Percentiles rank a stretch among this genome's conserved stretches.
Conservation (phyloP, 1,140 invertebrate genomes). For the Procambarus clarkii region DNA sequence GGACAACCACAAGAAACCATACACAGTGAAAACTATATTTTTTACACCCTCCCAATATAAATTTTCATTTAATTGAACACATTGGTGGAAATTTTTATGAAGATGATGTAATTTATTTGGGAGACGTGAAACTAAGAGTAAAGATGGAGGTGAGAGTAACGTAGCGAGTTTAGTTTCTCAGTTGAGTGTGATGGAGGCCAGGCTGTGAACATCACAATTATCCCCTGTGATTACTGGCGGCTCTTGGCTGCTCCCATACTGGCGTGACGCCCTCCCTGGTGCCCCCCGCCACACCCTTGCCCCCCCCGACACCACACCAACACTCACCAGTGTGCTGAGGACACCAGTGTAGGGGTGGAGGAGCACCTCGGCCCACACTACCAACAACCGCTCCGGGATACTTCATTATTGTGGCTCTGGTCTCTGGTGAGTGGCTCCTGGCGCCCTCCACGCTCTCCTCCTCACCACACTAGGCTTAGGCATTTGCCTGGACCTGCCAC, state of each 20-base stretch:
- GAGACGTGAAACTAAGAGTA: background rate
- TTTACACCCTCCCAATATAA: background rate
- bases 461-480: too few relatives aligned
- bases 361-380: too few relatives aligned
- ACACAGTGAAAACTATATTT: background rate
- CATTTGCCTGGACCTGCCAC: too few relatives aligned
- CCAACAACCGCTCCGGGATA: too few relatives aligned
- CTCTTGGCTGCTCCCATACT: background rate
- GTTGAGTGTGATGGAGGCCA: slow-evolving; percentile 12
- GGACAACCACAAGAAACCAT: slow-evolving; percentile 18
- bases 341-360: too few relatives aligned
- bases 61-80: background rate
- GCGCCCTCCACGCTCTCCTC: too few relatives aligned
- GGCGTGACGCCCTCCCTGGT: too few relatives aligned
- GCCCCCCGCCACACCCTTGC: too few relatives aligned
- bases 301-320: too few relatives aligned
- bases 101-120: background rate
- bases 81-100: background rate
- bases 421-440: too few relatives aligned
- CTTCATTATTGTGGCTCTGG: too few relatives aligned
- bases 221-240: slow-evolving; percentile 1
- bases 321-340: too few relatives aligned
- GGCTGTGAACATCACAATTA: slow-evolving; percentile 15
- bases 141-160: background rate
- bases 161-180: background rate